These are phyloP conservation scores for Aphrophora alni DNA, from an alignment of 2,888 invertebrate genomes.

Conservation along the genomic window DNA sequence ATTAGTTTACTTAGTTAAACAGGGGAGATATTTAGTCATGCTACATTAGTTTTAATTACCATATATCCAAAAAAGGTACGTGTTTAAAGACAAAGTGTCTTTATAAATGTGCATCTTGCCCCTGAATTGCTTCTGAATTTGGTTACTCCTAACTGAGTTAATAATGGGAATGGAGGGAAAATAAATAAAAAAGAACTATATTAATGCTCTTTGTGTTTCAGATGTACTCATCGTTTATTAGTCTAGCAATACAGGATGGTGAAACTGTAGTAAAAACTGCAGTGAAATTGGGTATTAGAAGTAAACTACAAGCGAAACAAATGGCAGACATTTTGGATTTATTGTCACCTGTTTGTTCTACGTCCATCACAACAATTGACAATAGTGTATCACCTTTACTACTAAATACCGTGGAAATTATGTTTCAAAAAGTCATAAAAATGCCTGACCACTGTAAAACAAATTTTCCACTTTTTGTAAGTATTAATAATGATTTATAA, in stretches of 20 bases:
- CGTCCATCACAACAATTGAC: not conserved
- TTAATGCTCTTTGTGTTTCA: not conserved
- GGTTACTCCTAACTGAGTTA: no score
- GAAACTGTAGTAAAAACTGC: not conserved
- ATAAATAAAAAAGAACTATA: no score
- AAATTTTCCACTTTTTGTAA: conserved; percentile 28
- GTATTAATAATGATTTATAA: conserved; percentile 2
- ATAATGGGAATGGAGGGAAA: no score
- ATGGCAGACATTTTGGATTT: conserved; percentile 23
- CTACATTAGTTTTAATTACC: no score
- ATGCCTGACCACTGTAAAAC: not conserved
- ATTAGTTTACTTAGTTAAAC: no score
- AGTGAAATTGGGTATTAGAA: conserved; percentile 17
- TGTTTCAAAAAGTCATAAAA: not conserved
- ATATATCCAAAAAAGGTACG: no score
- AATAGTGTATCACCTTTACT: not conserved
- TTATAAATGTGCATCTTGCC: no score
- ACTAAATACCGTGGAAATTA: not conserved
- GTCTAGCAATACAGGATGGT: conserved; percentile 18
- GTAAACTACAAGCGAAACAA: conserved; percentile 15
- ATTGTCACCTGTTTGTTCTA: conserved; percentile 16
- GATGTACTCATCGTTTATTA: conserved; percentile 13
- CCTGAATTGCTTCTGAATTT: no score
- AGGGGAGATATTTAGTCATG: no score
- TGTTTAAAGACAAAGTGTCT: no score